Evolutionary conservation across 2,888 invertebrate species (phyloP).

Genomic region (Epinotia brunnichana): DNA sequence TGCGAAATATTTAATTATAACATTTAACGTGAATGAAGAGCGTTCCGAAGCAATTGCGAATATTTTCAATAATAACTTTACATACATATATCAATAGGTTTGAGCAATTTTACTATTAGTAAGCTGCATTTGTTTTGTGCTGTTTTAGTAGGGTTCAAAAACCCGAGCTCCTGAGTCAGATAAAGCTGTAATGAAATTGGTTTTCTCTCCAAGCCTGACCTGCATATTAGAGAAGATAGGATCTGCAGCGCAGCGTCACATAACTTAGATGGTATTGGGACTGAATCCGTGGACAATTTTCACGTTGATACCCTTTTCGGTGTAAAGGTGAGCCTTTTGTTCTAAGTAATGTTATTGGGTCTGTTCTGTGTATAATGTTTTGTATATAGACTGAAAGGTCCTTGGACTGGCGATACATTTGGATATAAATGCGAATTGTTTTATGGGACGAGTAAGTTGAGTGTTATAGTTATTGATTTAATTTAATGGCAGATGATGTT

Average conservation of each 20-base stretch:
- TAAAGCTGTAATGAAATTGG: constrained; percentile 64
- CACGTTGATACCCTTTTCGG: constrained; percentile 59
- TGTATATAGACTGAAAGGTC: constrained; percentile 6
- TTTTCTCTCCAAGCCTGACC: constrained; percentile 53
- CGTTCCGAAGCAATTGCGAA: no score
- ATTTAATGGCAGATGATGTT: background rate
- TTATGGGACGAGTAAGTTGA: background rate
- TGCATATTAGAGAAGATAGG: constrained; percentile 52
- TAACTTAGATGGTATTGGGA: constrained; percentile 50
- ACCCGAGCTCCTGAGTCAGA: constrained; percentile 53
- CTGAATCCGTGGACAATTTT: constrained; percentile 52
- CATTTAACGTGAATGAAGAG: no score
- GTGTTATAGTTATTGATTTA: no score
- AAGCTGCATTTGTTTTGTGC: constrained; percentile 34
- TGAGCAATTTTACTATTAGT: constrained; percentile 31
- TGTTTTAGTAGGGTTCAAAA: constrained; percentile 40
- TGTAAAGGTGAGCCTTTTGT: constrained; percentile 48
- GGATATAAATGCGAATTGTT: background rate
- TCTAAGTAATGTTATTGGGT: constrained; percentile 38
- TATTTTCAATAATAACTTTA: no score
- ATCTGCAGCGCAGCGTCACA: constrained; percentile 51
- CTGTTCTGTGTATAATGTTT: constrained; percentile 22
- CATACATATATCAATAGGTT: no score
- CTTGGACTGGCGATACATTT: background rate
- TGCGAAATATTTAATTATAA: no score